These are phyloP conservation scores for Sitta europaea DNA, from an alignment of 2,113 vertebrate species.

Conservation along the genomic window DNA sequence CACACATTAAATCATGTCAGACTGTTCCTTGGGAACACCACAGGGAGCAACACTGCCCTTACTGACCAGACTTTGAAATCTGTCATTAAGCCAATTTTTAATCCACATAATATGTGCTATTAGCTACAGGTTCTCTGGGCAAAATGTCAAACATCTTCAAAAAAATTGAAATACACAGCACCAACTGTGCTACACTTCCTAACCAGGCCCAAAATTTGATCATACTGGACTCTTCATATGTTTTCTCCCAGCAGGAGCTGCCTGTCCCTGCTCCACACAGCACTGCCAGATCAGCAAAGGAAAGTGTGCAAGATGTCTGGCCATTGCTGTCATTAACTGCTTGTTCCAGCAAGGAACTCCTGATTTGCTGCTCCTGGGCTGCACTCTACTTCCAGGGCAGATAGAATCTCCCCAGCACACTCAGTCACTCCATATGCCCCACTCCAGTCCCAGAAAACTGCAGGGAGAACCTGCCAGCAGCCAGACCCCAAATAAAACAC, in stretches of 20 bases:
- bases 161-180: background rate
- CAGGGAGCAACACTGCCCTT: background rate
- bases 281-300: background rate
- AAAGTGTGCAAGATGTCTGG: rapidly evolving
- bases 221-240: background rate
- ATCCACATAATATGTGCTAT: background rate
- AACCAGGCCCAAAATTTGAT: background rate
- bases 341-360: background rate
- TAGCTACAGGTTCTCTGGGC: background rate
- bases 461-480: background rate
- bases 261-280: background rate
- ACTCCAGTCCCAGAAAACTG: background rate
- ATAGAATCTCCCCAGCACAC: rapidly evolving
- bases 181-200: background rate
- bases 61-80: background rate
- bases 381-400: background rate
- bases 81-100: constrained; percentile 38
- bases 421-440: rapidly evolving
- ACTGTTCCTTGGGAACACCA: background rate
- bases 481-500: background rate
- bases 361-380: rapidly evolving
- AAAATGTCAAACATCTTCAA: constrained; percentile 7
- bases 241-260: background rate
- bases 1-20: background rate
- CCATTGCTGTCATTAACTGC: background rate